phyloP scores from a whole-genome alignment of 2,797 vertebrate genomes.

The Hyperoplus immaculatus region DNA sequence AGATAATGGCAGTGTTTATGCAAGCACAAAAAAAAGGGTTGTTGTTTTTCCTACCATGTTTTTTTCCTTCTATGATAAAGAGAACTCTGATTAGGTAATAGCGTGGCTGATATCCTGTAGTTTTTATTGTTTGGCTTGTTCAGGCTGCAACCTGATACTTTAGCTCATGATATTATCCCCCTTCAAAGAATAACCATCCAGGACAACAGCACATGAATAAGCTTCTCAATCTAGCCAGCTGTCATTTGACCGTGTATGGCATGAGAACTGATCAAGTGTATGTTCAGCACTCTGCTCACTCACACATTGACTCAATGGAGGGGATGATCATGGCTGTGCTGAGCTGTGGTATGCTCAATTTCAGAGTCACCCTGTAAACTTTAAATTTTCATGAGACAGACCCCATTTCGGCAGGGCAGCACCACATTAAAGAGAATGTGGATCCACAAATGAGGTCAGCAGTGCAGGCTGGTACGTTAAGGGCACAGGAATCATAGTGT shows the following conservation, averaged over 20 bases:
- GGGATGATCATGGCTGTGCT: conserved; percentile 20
- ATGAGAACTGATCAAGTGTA: conserved; percentile 23
- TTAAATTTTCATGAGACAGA: conserved; percentile 57
- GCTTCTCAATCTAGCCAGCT: conserved; percentile 1
- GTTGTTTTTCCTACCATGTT: conserved; percentile 17
- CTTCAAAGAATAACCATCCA: background rate
- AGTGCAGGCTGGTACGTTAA: conserved; percentile 43
- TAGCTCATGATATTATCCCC: conserved; percentile 44
- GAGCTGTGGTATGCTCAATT: conserved; percentile 44
- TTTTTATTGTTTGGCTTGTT: conserved; percentile 48
- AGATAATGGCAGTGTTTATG: conserved; percentile 78
- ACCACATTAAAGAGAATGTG: conserved; percentile 61
- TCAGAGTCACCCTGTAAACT: conserved; percentile 60
- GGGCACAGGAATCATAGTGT: conserved; percentile 49
- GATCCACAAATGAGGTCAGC: conserved; percentile 71
- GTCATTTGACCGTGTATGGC: conserved; percentile 26
- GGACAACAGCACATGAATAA: conserved; percentile 15
- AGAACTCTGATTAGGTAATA: conserved; percentile 74
- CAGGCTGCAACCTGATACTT: conserved; percentile 46
- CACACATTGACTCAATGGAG: conserved; percentile 19
- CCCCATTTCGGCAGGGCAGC: conserved; percentile 57
- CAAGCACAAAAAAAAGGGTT: conserved; percentile 58
- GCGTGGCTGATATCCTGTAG: conserved; percentile 55
- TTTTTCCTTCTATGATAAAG: conserved; percentile 53
- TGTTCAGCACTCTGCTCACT: conserved; percentile 38